Conservation (phyloP, 2,888 invertebrate species). For the Ormia ochracea region DNA sequence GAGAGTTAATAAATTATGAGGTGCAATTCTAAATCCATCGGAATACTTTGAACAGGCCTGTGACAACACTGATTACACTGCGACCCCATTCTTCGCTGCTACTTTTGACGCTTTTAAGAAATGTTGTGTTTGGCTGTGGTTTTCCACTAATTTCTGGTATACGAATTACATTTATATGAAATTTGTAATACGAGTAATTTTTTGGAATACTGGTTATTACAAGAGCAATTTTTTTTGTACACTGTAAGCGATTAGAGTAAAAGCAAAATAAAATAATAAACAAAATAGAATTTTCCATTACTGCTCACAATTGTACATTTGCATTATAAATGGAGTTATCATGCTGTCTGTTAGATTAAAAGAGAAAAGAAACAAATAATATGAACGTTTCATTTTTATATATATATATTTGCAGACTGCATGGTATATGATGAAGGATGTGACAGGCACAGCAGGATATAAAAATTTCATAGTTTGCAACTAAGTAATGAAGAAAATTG, state of each 20-base stretch:
- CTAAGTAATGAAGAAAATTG: slow-evolving; percentile 53
- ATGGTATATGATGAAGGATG: slow-evolving; percentile 7
- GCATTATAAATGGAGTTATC: slow-evolving; percentile 49
- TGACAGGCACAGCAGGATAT: slow-evolving; percentile 48
- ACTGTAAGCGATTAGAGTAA: not conserved
- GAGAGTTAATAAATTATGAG: too few species aligned
- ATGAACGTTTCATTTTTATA: slow-evolving; percentile 30
- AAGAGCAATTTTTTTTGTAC: too few species aligned
- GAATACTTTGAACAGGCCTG: too few species aligned
- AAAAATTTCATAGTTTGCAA: slow-evolving; percentile 50
- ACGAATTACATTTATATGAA: too few species aligned
- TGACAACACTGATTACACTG: too few species aligned
- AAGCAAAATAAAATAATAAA: not conserved
- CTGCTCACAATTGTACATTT: slow-evolving; percentile 16
- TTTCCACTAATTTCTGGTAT: too few species aligned
- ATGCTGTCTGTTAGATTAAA: slow-evolving; percentile 42
- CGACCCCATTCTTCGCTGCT: too few species aligned
- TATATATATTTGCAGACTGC: not conserved
- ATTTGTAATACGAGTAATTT: too few species aligned
- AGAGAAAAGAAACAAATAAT: slow-evolving; percentile 25
- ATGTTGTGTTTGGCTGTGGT: too few species aligned
- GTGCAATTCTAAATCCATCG: too few species aligned
- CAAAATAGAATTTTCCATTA: slow-evolving; percentile 5
- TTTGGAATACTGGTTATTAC: too few species aligned
- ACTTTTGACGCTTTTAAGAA: too few species aligned